Base-by-base conservation (phyloP, 2,888 invertebrate genomes). In the Hemaris fuciformis region DNA sequence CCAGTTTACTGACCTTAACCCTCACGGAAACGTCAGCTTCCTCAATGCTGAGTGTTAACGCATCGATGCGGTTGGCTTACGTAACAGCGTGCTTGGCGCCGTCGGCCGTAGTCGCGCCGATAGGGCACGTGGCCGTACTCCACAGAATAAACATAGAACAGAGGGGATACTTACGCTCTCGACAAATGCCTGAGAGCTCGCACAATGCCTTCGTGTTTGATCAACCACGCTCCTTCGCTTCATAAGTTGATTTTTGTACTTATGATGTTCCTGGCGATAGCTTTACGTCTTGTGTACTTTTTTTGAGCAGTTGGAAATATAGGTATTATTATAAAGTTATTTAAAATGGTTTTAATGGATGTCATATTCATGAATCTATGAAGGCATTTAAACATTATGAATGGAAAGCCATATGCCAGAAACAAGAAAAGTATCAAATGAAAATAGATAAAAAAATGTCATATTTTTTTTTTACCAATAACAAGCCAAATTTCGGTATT, bases 11-110 rank as follows among this genome's bases (percentile, higher is more conserved):
- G 60, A 65, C 60, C 69, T 67, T 56, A 62, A 60, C 69, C 65
- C 67, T 64, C 65, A 62, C 63, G 65, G 66, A 67, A 67, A 65
- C 59, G 61, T 56, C 53, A 66, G 75, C 67, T 77, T 75, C 75
- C 72, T 69, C 68, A 64, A 66, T 66, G 62, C 61, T 63, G 20
- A 53, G 57, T 53, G 59, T 62, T 53, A 62, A 69, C 66, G 70
- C 64, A 62, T 70, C 61, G 70, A 74, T 67, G 71, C 71, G 64
- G 70, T 62, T 65, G 46, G 59, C 57, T 73, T 74, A 71, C 70
- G 72, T 72, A 74, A 76, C 66, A 66, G 65, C 72, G 71, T 75
- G 75, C 70, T 72, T 60, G 77, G 74, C 74, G 76, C 74, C 76
- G 42, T 53, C 61, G 43, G n/a, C n/a, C n/a, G n/a, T n/a, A n/a